Conservation (phyloP, 2,113 vertebrate genomes). For the Pangasianodon hypophthalmus region DNA sequence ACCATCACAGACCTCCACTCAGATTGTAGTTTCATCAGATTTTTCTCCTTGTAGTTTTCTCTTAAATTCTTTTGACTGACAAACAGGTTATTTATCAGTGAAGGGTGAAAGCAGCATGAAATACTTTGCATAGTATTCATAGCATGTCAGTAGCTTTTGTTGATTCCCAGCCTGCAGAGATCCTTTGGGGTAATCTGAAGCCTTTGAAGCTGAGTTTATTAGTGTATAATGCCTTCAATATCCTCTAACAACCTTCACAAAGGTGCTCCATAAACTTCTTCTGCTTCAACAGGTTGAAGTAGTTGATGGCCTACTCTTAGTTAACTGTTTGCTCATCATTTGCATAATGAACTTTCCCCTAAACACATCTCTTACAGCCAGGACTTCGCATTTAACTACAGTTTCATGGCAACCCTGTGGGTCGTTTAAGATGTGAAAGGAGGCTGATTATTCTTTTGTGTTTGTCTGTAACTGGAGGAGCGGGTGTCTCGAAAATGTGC, state of each 20-base stretch:
- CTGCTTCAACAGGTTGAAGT: slow-evolving; percentile 26
- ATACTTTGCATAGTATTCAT: slow-evolving; percentile 28
- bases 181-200: not conserved
- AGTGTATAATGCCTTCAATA: not conserved
- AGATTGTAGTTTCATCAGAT: not conserved
- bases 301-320: slow-evolving; percentile 12
- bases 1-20: not conserved
- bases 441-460: slow-evolving; percentile 28
- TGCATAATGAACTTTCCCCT: slow-evolving; percentile 27
- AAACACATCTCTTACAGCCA: slow-evolving; percentile 28
- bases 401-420: slow-evolving; percentile 31
- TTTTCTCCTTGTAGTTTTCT: not conserved
- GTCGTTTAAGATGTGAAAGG: slow-evolving; percentile 24
- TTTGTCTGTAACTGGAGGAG: slow-evolving; percentile 34
- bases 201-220: slow-evolving; percentile 38
- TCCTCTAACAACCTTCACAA: slow-evolving; percentile 7
- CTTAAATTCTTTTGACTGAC: not conserved
- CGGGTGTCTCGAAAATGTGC: not conserved
- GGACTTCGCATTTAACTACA: slow-evolving; percentile 36
- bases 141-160: slow-evolving; percentile 17
- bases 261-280: not conserved
- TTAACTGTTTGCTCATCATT: slow-evolving; percentile 19
- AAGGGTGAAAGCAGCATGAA: not conserved
- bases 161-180: slow-evolving; percentile 8
- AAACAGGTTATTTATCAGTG: slow-evolving; percentile 9